Evolutionary conservation across 2,797 vertebrate species (phyloP).

Genomic region (Urophycis tenuis): DNA sequence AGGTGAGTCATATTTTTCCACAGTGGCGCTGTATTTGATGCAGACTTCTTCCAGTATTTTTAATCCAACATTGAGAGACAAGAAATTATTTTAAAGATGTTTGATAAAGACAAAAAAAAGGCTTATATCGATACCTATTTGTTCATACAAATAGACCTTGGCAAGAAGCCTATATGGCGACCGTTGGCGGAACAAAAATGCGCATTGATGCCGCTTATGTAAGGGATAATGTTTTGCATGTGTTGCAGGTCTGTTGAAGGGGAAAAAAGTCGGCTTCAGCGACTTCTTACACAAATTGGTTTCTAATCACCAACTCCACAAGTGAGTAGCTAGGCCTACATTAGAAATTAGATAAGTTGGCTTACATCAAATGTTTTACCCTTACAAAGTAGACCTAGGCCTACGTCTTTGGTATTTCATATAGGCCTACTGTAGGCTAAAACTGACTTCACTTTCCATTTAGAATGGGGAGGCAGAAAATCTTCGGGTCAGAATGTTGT

Average conservation of each 20-base stretch:
- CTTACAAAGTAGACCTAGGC: neutral
- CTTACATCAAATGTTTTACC: neutral
- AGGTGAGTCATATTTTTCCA: constrained; percentile 45
- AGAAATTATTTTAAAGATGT: neutral
- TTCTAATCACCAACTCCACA: constrained; percentile 54
- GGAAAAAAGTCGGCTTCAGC: constrained; percentile 63
- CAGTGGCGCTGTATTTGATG: neutral
- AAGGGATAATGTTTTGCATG: constrained; percentile 21
- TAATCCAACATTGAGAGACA: neutral
- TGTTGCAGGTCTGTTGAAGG: constrained; percentile 68
- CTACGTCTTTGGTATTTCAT: neutral
- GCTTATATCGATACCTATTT: too few species aligned
- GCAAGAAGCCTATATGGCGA: neutral
- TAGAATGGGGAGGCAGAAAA: neutral
- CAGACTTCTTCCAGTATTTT: neutral
- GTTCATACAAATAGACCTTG: too few species aligned
- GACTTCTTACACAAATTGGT: constrained; percentile 64
- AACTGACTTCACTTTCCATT: neutral
- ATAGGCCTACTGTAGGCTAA: too few species aligned
- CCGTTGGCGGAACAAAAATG: neutral
- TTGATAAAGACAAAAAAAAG: too few species aligned
- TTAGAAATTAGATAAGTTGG: neutral
- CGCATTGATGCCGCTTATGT: constrained; percentile 27
- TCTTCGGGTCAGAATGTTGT: neutral
- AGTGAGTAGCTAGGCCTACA: constrained; percentile 55